Percentiles rank a stretch among this genome's conserved stretches.
These are phyloP conservation scores for Pogonomyrmex barbatus DNA, from an alignment of 1,140 invertebrate species.

Conservation along the genomic window DNA sequence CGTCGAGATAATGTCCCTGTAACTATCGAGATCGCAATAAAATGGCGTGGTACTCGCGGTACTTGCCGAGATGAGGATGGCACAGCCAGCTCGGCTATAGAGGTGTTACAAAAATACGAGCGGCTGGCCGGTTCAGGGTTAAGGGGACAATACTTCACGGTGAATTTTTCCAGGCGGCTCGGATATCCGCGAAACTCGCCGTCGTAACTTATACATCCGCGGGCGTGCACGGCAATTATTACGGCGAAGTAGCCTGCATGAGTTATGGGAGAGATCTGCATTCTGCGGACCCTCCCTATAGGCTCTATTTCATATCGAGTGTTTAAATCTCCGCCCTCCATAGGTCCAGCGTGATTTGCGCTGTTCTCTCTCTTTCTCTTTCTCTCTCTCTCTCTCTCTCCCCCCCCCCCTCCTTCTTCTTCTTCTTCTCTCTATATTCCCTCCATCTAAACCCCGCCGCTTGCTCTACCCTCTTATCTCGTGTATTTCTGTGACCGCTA, in stretches of 20 bases:
- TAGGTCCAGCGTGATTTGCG: slow-evolving; percentile 22
- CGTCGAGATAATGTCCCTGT: background rate
- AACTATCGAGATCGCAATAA: background rate
- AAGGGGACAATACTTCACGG: slow-evolving; percentile 61
- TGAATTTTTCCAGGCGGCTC: slow-evolving; percentile 64
- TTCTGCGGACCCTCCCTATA: slow-evolving; percentile 71
- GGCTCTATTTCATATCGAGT: slow-evolving; percentile 79
- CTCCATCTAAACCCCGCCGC: background rate
- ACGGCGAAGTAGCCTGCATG: slow-evolving; percentile 71
- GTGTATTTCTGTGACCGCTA: slow-evolving; percentile 69
- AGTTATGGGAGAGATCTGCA: slow-evolving; percentile 78
- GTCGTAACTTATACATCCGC: slow-evolving; percentile 69
- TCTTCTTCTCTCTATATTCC: too few relatives aligned
- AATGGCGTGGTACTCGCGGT: background rate
- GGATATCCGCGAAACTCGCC: slow-evolving; percentile 67
- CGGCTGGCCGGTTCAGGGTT: slow-evolving; percentile 50
- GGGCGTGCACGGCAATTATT: slow-evolving; percentile 75
- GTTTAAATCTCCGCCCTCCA: slow-evolving; percentile 75
- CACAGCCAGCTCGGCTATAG: background rate
- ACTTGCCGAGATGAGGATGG: background rate
- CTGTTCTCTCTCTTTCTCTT: slow-evolving; percentile 8
- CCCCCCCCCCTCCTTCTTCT: background rate
- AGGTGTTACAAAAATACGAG: slow-evolving; percentile 55
- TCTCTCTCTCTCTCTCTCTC: background rate
- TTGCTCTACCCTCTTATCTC: slow-evolving; percentile 1